Percentiles rank a stretch among this genome's conserved stretches.
Conservation (phyloP, 2,113 vertebrate species). For the Pica pica region DNA sequence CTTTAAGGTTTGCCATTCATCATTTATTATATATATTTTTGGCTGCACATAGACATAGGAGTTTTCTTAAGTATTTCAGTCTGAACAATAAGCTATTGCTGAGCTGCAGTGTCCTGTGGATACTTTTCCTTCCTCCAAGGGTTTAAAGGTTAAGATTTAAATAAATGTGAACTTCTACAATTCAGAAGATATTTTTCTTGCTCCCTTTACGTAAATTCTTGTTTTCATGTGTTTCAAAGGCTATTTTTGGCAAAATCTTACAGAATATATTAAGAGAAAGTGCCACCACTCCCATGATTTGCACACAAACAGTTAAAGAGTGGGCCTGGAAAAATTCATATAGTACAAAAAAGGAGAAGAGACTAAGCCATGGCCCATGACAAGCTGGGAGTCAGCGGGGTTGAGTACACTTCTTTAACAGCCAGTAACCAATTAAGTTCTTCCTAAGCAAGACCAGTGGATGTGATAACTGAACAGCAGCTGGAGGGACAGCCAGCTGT, state of each 20-base stretch:
- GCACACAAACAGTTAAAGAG: background rate
- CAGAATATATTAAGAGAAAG: background rate
- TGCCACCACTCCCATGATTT: background rate
- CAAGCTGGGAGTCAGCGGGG: accelerated
- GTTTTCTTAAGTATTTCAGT: background rate
- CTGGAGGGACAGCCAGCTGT: background rate
- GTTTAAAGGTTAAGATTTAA: background rate
- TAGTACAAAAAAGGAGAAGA: background rate
- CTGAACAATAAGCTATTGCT: background rate
- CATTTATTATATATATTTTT: background rate
- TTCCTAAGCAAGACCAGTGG: background rate
- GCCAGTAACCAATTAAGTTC: background rate
- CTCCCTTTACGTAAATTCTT: accelerated
- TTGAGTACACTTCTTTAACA: background rate
- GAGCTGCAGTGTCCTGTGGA: background rate
- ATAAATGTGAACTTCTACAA: background rate
- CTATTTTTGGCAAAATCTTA: background rate
- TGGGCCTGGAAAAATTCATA: background rate
- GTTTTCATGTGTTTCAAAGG: background rate
- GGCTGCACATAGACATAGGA: background rate
- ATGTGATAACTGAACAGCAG: background rate
- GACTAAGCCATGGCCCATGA: accelerated
- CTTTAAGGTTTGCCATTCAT: background rate
- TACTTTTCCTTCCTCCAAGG: background rate
- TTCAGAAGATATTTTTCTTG: background rate